phyloP scores from a whole-genome alignment of 2,888 invertebrate genomes.

The Hermaeophaga mercurialis region DNA sequence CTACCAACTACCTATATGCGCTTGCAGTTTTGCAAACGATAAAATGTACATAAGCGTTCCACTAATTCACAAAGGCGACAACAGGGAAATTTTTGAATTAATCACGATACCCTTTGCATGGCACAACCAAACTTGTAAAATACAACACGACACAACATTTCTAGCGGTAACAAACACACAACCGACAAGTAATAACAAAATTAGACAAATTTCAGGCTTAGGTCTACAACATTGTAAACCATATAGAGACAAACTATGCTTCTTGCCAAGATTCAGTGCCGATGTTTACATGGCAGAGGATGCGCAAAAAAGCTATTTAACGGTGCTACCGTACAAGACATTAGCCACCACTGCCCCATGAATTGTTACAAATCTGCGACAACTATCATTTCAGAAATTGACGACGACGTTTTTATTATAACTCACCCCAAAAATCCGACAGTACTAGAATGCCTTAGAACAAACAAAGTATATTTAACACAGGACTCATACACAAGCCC shows the following conservation, averaged over 20 bases:
- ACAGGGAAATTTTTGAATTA: slow-evolving; percentile 30
- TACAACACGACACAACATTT: slow-evolving; percentile 21
- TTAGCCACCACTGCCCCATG: too few relatives aligned
- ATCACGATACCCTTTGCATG: slow-evolving; percentile 34
- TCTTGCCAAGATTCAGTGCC: not conserved
- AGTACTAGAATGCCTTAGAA: not conserved
- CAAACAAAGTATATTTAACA: too few relatives aligned
- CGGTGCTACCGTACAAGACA: not conserved
- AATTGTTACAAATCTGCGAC: too few relatives aligned
- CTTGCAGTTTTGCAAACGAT: slow-evolving; percentile 26
- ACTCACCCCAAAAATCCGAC: too few relatives aligned
- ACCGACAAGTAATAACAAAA: not conserved
- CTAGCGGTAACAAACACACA: not conserved
- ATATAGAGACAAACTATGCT: not conserved
- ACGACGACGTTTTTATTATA: too few relatives aligned
- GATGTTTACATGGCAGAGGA: not conserved
- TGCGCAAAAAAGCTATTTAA: not conserved
- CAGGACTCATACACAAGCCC: too few relatives aligned
- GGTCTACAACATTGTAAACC: not conserved
- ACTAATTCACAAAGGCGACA: slow-evolving; percentile 8
- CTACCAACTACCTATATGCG: slow-evolving; percentile 32
- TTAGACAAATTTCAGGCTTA: not conserved
- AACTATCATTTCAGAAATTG: too few relatives aligned
- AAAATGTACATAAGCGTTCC: slow-evolving; percentile 26
- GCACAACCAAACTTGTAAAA: slow-evolving; percentile 32